Evolutionary conservation across 2,888 invertebrate species (phyloP), one percentile per base, ranked within the genome.

Genomic region (Protodeltote pygarga): DNA sequence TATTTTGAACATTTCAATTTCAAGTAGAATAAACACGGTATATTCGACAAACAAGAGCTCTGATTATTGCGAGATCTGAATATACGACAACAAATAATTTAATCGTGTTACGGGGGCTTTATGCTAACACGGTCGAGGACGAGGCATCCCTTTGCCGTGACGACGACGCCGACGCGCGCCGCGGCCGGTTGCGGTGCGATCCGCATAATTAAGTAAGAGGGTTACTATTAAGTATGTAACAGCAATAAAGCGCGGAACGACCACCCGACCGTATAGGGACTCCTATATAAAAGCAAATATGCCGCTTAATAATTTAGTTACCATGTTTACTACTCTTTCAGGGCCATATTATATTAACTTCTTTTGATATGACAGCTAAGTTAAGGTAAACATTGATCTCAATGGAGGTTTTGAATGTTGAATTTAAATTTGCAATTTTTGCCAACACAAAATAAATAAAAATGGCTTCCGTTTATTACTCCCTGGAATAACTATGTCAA

Each of bases 141-240:
- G 70, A 63, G 66, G 51, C 81, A 81, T 82, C 85, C 83, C 79
- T 82, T 66, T 71, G 64, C 67, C 61, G 67, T 71, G 49, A 25
- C 60, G 65, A 58, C 68, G 72, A n/a, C 69, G 71, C 72, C 65
- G n/a, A n/a, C 69, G 74, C 15, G 24, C 34, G n/a, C 32, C 51
- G 35, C 60, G 48, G 55, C 48, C 41, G 38, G 69, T 67, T 75
- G 77, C 69, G 75, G 81, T 76, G 75, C 81, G 81, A 78, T 83
- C 77, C 85, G 84, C 84, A 88, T 90, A 89, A 90, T 90, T 89
- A 89, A 89, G 81, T 85, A 88, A 86, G 77, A 85, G 87, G 86
- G 84, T 82, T 83, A 83, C 80, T 84, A 87, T 88, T 85, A 89
- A 87, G 85, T 83, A 88, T 89, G 87, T 87, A 88, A 83, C 80